Base-by-base conservation (phyloP, 2,113 vertebrate species). In the Sardina pilchardus region DNA sequence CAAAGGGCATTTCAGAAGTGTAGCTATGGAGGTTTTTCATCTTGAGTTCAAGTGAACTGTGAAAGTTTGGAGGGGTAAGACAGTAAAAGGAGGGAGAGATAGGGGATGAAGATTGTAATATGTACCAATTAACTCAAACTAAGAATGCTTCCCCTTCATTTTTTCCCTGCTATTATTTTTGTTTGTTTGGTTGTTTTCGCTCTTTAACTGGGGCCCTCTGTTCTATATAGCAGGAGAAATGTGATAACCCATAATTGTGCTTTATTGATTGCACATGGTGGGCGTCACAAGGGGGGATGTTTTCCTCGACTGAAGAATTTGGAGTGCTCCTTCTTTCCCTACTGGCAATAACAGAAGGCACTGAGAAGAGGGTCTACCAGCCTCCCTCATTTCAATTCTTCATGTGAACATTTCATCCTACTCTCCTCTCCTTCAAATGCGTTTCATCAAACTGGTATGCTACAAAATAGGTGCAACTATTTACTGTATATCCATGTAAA, bases 211-310 rank as follows among this genome's bases (percentile, higher is more conserved):
- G 24, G 80, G 84, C 59, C 24, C n/a, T 75, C 30, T 85, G 71
- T 86, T 88, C 88, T 91, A 88, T 91, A 88, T 89, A 39, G 47
- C 81, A 75, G 80, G 21, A 85, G 63, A 86, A 87, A 92, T 85
- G 56, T 78, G 63, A 89, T 84, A 3, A 85, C 43, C 47, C 39
- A n/a, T 82, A 84, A 82, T 78, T 82, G 44, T 86, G 42, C 26
- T 14, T 81, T 43, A 48, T 53, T 87, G 67, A 85, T 83, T 67
- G 4, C 84, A 71, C 14, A 86, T 84, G 71, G 84, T 45, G 81
- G 43, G 30, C 82, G 67, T 19, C 30, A 16, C 47, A 85, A 63
- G 39, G 3, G 48, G 85, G 83, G 63, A 67, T 67, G 59, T 67
- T 67, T 67, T 67, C n/a, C 59, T 67, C 59, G 10, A 67, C 24